Conservation (phyloP, 2,888 invertebrate genomes). For the Eristalis pertinax region DNA sequence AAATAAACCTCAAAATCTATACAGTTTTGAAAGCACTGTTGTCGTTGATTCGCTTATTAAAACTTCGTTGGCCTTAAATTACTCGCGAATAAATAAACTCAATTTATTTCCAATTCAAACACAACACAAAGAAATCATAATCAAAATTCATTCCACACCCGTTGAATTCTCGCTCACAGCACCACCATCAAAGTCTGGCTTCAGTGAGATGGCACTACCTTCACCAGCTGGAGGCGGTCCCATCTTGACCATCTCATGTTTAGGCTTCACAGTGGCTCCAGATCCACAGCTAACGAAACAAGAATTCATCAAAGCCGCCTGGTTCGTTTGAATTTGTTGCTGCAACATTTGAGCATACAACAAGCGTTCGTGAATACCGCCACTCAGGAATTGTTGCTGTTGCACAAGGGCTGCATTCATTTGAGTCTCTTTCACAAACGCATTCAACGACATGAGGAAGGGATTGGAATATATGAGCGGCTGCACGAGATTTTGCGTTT, state of each 20-base stretch:
- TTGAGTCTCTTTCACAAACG: slow-evolving; percentile 74
- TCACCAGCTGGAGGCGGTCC: background rate
- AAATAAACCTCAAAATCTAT: background rate
- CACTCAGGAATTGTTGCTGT: slow-evolving; percentile 70
- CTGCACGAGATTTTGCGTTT: slow-evolving; percentile 65
- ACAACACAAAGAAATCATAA: background rate
- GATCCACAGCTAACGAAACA: background rate
- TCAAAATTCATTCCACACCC: background rate
- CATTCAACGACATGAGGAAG: slow-evolving; percentile 73
- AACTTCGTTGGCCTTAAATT: background rate
- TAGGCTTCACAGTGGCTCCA: slow-evolving; percentile 6
- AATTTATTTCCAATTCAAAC: slow-evolving; percentile 19
- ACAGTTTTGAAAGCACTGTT: background rate
- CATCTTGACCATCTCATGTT: slow-evolving; percentile 2
- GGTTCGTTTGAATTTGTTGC: slow-evolving; percentile 72
- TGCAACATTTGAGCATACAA: slow-evolving; percentile 74
- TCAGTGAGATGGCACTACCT: background rate
- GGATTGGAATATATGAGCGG: slow-evolving; percentile 74
- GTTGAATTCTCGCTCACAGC: background rate
- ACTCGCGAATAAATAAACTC: slow-evolving; percentile 9
- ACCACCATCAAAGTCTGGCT: slow-evolving; percentile 4
- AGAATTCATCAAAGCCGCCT: slow-evolving; percentile 11
- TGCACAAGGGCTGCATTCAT: slow-evolving; percentile 52
- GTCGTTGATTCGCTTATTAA: background rate
- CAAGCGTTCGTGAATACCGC: slow-evolving; percentile 74